These are phyloP conservation scores for Crioceris asparagi DNA, from an alignment of 2,888 invertebrate species.

Conservation along the genomic window DNA sequence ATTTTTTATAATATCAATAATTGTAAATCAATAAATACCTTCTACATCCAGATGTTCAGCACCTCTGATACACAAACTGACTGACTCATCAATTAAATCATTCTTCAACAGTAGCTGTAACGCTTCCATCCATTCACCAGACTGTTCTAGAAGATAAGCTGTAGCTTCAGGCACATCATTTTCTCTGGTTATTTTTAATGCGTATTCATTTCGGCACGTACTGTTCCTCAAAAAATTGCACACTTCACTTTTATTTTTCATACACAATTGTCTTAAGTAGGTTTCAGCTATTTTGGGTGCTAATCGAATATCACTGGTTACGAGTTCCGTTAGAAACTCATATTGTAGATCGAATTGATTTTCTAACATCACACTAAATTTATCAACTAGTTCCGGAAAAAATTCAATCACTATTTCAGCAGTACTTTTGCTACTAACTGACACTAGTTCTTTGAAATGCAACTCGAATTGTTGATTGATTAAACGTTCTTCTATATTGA, in stretches of 20 bases:
- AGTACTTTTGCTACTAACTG: conserved; percentile 50
- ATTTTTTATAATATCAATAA: too few species aligned
- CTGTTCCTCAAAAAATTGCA: conserved; percentile 32
- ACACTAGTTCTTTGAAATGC: conserved; percentile 43
- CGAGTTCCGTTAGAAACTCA: conserved; percentile 48
- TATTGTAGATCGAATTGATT: conserved; percentile 40
- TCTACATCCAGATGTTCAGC: conserved; percentile 37
- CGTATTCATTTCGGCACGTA: conserved; percentile 53
- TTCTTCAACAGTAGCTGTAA: conserved; percentile 49
- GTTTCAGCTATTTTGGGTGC: conserved; percentile 44
- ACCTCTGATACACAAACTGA: conserved; percentile 39
- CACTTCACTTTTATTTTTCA: conserved; percentile 44
- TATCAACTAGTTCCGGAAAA: conserved; percentile 39
- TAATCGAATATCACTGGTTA: conserved; percentile 33
- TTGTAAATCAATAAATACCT: too few species aligned
- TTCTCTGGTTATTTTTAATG: conserved; percentile 51
- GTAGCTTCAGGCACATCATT: conserved; percentile 54
- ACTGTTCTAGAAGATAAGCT: conserved; percentile 63
- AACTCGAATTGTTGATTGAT: conserved; percentile 39
- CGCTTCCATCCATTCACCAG: conserved; percentile 61
- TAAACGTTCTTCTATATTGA: conserved; percentile 34
- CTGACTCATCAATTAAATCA: conserved; percentile 31
- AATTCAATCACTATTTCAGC: conserved; percentile 51
- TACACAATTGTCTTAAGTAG: conserved; percentile 54
- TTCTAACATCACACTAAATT: conserved; percentile 39